Conservation (phyloP, 2,797 vertebrate genomes). For the Periparus ater region DNA sequence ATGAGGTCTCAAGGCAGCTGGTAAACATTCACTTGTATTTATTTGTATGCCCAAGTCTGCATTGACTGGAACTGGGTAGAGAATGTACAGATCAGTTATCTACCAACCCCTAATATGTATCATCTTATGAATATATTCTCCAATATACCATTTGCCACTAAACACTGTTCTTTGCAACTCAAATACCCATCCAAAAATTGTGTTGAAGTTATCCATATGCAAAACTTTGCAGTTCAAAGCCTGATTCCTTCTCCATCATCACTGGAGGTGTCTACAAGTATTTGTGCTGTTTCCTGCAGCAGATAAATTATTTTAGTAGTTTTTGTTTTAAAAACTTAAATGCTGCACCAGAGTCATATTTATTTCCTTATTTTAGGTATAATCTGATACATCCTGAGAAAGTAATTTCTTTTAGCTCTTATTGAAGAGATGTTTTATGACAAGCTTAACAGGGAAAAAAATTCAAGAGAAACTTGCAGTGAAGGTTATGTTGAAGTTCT, state of each 20-base stretch:
- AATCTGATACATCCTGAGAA: neutral
- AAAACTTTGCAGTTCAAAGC: neutral
- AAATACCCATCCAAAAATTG: neutral
- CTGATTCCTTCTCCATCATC: neutral
- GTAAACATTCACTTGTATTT: neutral
- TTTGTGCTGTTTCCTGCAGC: neutral
- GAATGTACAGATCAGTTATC: neutral
- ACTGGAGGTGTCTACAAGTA: neutral
- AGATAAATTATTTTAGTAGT: neutral
- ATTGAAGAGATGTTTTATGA: neutral
- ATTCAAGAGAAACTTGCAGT: neutral
- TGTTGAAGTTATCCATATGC: neutral
- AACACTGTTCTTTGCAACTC: neutral
- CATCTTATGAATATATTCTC: neutral
- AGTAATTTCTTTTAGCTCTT: neutral
- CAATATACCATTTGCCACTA: neutral
- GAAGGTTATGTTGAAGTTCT: neutral
- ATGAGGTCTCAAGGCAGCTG: neutral
- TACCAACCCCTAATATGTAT: neutral
- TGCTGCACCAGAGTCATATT: neutral
- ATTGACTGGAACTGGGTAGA: neutral
- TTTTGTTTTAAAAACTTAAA: neutral
- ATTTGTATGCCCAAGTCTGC: neutral
- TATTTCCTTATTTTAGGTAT: neutral
- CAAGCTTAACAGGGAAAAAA: neutral